Percentiles rank a stretch among this genome's conserved stretches.
Evolutionary conservation across 2,797 vertebrate species (phyloP).

Genomic region (Malacoraja senta): DNA sequence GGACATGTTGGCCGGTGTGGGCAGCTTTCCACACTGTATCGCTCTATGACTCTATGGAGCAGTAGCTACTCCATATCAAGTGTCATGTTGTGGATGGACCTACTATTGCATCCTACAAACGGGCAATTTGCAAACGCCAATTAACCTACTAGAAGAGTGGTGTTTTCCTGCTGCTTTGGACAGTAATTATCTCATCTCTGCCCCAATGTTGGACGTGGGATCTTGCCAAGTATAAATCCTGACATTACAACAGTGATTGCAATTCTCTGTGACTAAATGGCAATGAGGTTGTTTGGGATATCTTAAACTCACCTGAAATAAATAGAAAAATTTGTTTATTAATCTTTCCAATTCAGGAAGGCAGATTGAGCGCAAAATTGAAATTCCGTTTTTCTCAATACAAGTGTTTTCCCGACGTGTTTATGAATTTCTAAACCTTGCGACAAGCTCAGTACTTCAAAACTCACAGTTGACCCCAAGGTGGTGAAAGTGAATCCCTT

Average conservation of each 20-base stretch:
- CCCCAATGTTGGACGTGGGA: background rate
- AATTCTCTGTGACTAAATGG: background rate
- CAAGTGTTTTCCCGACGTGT: background rate
- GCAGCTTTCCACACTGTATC: too few relatives aligned
- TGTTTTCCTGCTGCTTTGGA: too few relatives aligned
- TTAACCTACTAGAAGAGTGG: too few relatives aligned
- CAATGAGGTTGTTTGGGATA: background rate
- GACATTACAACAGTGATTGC: background rate
- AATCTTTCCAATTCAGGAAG: background rate
- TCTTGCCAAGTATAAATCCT: background rate
- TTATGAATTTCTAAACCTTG: background rate
- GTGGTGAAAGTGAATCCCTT: background rate
- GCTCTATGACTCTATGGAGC: too few relatives aligned
- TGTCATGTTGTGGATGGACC: too few relatives aligned
- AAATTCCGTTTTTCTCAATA: background rate
- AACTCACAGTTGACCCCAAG: background rate
- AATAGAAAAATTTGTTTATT: background rate
- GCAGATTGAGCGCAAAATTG: background rate
- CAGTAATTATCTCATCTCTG: too few relatives aligned
- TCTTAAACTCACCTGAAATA: too few relatives aligned
- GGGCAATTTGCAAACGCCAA: too few relatives aligned
- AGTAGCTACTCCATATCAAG: too few relatives aligned
- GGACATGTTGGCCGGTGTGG: too few relatives aligned
- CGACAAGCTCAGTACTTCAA: background rate
- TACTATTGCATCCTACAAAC: too few relatives aligned